These are phyloP conservation scores for Ranitomeya variabilis DNA, from an alignment of 2,113 vertebrate species.

Conservation along the genomic window DNA sequence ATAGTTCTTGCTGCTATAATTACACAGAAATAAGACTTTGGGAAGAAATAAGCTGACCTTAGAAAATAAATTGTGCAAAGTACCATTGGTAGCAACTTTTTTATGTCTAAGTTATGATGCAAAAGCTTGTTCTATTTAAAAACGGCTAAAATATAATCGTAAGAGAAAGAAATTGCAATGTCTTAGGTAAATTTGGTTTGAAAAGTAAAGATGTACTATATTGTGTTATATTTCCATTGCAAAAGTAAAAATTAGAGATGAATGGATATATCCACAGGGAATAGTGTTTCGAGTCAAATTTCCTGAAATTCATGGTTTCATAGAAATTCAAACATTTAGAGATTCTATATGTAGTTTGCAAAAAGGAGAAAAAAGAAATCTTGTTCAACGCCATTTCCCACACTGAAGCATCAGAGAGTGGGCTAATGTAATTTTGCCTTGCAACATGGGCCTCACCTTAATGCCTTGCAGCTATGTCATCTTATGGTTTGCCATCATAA, in stretches of 20 bases:
- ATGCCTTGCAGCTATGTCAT: no score
- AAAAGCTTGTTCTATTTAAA: neutral
- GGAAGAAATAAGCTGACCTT: conserved; percentile 14
- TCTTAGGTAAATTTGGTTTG: neutral
- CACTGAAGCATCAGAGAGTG: no score
- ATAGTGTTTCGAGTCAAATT: no score
- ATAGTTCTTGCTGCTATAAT: conserved; percentile 17
- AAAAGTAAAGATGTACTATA: neutral
- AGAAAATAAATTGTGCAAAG: neutral
- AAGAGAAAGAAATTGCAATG: neutral
- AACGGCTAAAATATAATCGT: neutral
- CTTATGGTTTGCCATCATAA: no score
- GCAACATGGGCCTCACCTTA: no score
- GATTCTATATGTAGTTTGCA: no score
- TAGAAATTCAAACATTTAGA: no score
- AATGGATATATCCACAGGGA: no score
- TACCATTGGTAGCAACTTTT: neutral
- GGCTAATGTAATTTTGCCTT: no score
- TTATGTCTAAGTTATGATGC: neutral
- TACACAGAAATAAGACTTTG: conserved; percentile 6
- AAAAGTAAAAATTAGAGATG: neutral
- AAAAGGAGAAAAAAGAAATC: no score
- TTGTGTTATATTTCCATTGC: neutral
- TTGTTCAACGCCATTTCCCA: no score
- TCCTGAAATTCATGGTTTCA: no score